A percentile compares a stretch with the other conserved stretches of the same genome.
phyloP scores from a whole-genome alignment of 2,113 vertebrate species.

The Cyprinodon variegatus region DNA sequence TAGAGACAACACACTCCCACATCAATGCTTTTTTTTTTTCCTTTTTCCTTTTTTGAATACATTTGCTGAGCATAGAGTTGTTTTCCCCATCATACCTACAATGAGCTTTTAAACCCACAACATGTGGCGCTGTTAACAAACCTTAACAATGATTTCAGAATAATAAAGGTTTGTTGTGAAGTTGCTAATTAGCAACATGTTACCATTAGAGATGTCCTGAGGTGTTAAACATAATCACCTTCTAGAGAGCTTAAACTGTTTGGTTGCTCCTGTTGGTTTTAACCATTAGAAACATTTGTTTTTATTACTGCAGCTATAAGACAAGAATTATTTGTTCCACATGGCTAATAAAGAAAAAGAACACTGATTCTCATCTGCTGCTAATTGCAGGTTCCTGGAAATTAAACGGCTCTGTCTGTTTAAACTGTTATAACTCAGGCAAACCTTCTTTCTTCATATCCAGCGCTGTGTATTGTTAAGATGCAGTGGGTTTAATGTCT shows the following conservation, averaged over 20 bases:
- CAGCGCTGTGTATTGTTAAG: background rate
- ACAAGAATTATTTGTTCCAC: constrained; percentile 12
- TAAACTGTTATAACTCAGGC: too few species aligned
- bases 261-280: background rate
- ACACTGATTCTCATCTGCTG: constrained; percentile 21
- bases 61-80: background rate
- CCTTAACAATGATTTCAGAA: background rate
- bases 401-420: background rate
- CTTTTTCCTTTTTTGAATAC: background rate
- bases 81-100: background rate
- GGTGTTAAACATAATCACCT: background rate
- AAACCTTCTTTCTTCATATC: background rate
- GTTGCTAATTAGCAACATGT: background rate
- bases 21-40: background rate
- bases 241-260: background rate
- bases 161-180: background rate
- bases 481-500: too few species aligned
- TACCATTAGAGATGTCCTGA: too few species aligned
- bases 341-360: constrained; percentile 15
- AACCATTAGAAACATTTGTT: background rate
- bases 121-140: background rate
- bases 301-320: constrained; percentile 10
- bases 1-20: background rate
- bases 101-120: background rate
- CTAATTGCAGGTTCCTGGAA: constrained; percentile 3